phyloP scores from a whole-genome alignment of 1,140 invertebrate genomes.

The Solenopsis fugax region DNA sequence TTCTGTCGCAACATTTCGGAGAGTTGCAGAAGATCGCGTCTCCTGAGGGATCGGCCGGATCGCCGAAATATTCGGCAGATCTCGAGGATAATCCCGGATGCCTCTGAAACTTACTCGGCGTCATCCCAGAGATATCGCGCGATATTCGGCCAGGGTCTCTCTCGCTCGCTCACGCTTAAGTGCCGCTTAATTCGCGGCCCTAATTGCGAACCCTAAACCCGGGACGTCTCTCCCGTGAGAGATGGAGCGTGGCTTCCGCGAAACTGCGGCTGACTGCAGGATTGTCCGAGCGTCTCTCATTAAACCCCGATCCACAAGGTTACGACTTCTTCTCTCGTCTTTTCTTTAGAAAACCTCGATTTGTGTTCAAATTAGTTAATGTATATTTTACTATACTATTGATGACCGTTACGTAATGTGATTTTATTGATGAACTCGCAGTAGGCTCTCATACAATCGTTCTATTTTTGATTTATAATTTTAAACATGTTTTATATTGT shows the following conservation, averaged over 20 bases:
- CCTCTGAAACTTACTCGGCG: slow-evolving; percentile 43
- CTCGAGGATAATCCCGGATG: slow-evolving; percentile 56
- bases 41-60: slow-evolving; percentile 39
- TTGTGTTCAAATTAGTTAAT: background rate
- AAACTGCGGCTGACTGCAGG: slow-evolving; percentile 14
- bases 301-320: background rate
- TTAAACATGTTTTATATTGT: background rate
- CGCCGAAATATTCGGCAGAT: slow-evolving; percentile 61
- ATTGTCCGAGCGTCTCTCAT: slow-evolving; percentile 25
- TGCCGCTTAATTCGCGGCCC: slow-evolving; percentile 55
- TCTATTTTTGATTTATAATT: background rate
- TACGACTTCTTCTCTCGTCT: background rate
- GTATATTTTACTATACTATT: slow-evolving; percentile 1
- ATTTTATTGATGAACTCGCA: background rate
- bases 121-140: slow-evolving; percentile 54
- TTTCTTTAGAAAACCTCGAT: background rate
- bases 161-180: slow-evolving; percentile 49
- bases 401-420: background rate
- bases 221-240: slow-evolving; percentile 44
- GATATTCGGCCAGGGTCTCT: slow-evolving; percentile 42
- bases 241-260: slow-evolving; percentile 38
- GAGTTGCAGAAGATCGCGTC: slow-evolving; percentile 48
- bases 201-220: slow-evolving; percentile 56
- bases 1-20: slow-evolving; percentile 27
- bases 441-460: background rate